These are phyloP conservation scores for Chaetorhynchus papuensis DNA, from an alignment of 2,113 vertebrate species.

Conservation along the genomic window DNA sequence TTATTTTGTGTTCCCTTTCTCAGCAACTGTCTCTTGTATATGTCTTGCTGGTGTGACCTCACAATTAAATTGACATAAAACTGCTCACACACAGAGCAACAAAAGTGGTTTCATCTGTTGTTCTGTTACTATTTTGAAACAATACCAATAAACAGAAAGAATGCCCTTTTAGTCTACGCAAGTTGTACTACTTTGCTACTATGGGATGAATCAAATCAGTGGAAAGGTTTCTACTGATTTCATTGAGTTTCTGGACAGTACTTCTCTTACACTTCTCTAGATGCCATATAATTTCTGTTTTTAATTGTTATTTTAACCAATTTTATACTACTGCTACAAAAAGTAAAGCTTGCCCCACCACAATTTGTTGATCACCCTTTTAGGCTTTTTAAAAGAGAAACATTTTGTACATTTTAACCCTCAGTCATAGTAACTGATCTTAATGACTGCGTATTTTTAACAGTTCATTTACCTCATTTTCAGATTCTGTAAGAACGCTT, in stretches of 20 bases:
- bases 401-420: background rate
- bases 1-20: background rate
- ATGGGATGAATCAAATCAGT: background rate
- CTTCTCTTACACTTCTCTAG: background rate
- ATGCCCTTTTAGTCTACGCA: background rate
- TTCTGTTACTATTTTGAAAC: background rate
- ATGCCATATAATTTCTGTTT: background rate
- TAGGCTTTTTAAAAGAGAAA: background rate
- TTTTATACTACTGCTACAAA: background rate
- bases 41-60: background rate
- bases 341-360: background rate
- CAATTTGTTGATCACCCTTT: background rate
- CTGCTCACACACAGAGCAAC: background rate
- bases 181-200: background rate
- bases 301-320: background rate
- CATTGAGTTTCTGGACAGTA: background rate
- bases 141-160: background rate
- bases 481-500: background rate
- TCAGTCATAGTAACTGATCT: background rate
- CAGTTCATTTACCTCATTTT: conserved; percentile 33
- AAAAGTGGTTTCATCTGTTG: background rate
- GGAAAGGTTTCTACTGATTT: background rate
- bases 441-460: conserved; percentile 27
- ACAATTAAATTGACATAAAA: background rate
- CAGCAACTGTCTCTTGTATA: background rate